Evolutionary conservation across 2,888 invertebrate species (phyloP).

Genomic region (Siphlonurus alternatus): DNA sequence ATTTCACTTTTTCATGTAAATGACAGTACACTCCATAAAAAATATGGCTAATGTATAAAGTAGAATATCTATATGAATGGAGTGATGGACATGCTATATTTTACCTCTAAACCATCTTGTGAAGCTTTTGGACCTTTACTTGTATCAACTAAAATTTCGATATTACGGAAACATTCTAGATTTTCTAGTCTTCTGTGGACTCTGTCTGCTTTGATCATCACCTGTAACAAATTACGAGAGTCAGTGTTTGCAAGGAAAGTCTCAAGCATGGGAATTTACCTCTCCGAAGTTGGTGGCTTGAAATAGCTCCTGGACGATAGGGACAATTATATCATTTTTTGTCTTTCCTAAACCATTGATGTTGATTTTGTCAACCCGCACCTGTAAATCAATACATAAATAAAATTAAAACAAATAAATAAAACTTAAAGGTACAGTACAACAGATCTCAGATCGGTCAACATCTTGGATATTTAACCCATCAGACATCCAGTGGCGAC

Average conservation of each 20-base stretch:
- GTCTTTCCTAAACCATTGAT: slow-evolving; percentile 74
- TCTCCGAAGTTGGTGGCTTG: slow-evolving; percentile 73
- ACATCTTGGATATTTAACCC: too few species aligned
- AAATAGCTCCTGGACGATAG: slow-evolving; percentile 67
- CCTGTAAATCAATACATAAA: too few species aligned
- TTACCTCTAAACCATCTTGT: slow-evolving; percentile 65
- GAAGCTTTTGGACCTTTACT: slow-evolving; percentile 58
- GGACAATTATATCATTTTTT: slow-evolving; percentile 70
- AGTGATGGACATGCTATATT: too few species aligned
- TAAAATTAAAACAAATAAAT: too few species aligned
- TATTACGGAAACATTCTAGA: slow-evolving; percentile 76
- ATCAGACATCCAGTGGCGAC: too few species aligned
- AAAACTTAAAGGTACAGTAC: not conserved
- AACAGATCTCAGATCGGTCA: too few species aligned
- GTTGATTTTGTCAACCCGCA: slow-evolving; percentile 69
- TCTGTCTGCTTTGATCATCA: slow-evolving; percentile 32
- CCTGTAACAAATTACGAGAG: slow-evolving; percentile 20
- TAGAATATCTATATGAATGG: too few species aligned
- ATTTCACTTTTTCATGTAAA: too few species aligned
- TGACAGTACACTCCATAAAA: too few species aligned
- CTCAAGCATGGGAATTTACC: slow-evolving; percentile 36
- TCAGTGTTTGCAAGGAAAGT: too few species aligned
- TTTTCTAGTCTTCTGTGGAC: slow-evolving; percentile 59
- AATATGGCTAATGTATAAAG: too few species aligned
- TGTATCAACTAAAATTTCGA: slow-evolving; percentile 75